These are phyloP conservation scores for Ennomos erosarius DNA, from an alignment of 2,888 invertebrate species.

Conservation along the genomic window DNA sequence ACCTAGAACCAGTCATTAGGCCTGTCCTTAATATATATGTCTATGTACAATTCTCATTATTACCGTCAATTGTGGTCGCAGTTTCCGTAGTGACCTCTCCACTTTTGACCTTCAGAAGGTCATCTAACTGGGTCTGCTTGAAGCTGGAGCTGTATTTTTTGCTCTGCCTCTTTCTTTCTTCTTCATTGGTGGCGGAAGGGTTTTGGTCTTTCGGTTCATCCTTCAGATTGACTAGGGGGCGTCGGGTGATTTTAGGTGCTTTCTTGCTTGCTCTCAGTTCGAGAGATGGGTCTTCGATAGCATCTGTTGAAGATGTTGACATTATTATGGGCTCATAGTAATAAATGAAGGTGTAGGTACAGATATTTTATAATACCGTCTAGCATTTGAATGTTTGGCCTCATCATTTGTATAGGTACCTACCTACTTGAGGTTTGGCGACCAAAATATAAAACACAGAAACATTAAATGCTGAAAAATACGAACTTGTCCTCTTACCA, in stretches of 20 bases:
- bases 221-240: constrained; percentile 69
- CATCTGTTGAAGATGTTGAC: constrained; percentile 50
- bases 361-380: too few relatives aligned
- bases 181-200: constrained; percentile 75
- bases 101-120: constrained; percentile 57
- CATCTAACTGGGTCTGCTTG: constrained; percentile 73
- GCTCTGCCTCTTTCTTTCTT: constrained; percentile 75
- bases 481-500: constrained; percentile 47
- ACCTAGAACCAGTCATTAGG: too few relatives aligned
- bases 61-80: constrained; percentile 62
- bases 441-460: too few relatives aligned
- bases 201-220: constrained; percentile 66
- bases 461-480: too few relatives aligned
- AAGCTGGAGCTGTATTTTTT: constrained; percentile 78
- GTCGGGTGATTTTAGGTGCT: constrained; percentile 61
- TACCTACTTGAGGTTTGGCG: too few relatives aligned
- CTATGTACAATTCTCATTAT: too few relatives aligned
- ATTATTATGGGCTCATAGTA: too few relatives aligned
- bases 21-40: too few relatives aligned
- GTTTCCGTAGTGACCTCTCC: constrained; percentile 63
- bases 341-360: too few relatives aligned
- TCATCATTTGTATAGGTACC: too few relatives aligned
- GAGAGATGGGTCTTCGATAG: constrained; percentile 67
- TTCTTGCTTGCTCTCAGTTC: constrained; percentile 51
- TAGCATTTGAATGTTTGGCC: too few relatives aligned